Evolutionary conservation across 2,797 vertebrate genomes (phyloP).

Genomic region (Phalanger gymnotis): DNA sequence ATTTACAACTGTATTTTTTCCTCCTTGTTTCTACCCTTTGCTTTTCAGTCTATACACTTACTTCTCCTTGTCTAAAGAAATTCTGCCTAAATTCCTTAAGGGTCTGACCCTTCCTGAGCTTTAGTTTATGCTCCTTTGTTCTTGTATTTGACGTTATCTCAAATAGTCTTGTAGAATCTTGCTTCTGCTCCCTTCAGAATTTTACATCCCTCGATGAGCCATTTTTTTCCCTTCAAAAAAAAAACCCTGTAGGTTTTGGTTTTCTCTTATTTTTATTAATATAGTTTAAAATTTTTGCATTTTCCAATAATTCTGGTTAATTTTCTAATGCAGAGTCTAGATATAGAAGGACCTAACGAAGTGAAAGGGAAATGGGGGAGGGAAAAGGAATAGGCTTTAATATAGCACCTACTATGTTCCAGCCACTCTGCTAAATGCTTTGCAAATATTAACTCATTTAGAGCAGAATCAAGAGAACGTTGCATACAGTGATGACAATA

Average conservation of each 20-base stretch:
- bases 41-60: constrained; percentile 81
- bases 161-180: constrained; percentile 85
- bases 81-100: constrained; percentile 85
- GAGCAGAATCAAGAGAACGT: neutral
- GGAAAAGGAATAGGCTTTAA: neutral
- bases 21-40: constrained; percentile 73
- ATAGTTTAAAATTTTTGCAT: constrained; percentile 63
- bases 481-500: neutral
- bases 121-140: constrained; percentile 86
- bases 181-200: constrained; percentile 85
- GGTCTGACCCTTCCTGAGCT: constrained; percentile 86
- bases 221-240: constrained; percentile 71
- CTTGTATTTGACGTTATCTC: constrained; percentile 86
- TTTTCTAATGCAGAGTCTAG: neutral
- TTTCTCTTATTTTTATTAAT: constrained; percentile 64
- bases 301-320: constrained; percentile 59
- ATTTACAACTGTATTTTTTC: constrained; percentile 73
- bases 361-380: neutral
- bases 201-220: constrained; percentile 81
- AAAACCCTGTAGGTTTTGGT: constrained; percentile 65
- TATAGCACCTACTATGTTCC: neutral
- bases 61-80: constrained; percentile 83
- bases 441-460: neutral
- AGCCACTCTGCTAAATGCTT: neutral
- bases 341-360: constrained; percentile 17